Evolutionary conservation across 2,797 vertebrate genomes (phyloP).

Genomic region (Melanotaenia boesemani): DNA sequence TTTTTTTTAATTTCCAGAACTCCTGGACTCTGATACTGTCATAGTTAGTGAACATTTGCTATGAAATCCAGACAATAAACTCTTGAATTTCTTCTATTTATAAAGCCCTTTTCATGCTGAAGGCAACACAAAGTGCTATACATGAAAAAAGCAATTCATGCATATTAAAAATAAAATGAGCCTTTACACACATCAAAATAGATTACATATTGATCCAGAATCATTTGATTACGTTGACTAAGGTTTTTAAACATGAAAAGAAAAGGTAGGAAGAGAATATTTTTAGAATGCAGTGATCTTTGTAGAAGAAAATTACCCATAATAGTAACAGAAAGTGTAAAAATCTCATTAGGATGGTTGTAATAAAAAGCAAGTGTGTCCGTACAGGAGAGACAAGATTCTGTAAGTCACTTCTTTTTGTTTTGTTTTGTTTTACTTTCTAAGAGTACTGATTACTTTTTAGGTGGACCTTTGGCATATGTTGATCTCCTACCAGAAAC

Average conservation of each 20-base stretch:
- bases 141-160: no score
- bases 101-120: no score
- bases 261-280: background rate
- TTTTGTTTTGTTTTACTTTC: background rate
- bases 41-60: background rate
- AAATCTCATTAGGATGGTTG: background rate
- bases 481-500: background rate
- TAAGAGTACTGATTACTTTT: background rate
- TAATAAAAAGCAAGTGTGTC: background rate
- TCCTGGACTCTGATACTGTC: background rate
- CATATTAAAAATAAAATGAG: no score
- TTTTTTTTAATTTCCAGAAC: background rate
- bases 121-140: no score
- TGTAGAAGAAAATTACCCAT: background rate
- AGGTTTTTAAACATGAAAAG: background rate
- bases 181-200: no score
- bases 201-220: background rate
- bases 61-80: background rate
- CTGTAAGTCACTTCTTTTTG: background rate
- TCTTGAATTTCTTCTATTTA: no score
- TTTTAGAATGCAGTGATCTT: background rate
- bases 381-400: background rate
- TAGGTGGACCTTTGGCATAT: background rate
- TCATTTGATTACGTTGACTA: background rate
- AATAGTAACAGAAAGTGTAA: background rate